Evolutionary conservation across 2,888 invertebrate species (phyloP).

Genomic region (Phalera bucephala): DNA sequence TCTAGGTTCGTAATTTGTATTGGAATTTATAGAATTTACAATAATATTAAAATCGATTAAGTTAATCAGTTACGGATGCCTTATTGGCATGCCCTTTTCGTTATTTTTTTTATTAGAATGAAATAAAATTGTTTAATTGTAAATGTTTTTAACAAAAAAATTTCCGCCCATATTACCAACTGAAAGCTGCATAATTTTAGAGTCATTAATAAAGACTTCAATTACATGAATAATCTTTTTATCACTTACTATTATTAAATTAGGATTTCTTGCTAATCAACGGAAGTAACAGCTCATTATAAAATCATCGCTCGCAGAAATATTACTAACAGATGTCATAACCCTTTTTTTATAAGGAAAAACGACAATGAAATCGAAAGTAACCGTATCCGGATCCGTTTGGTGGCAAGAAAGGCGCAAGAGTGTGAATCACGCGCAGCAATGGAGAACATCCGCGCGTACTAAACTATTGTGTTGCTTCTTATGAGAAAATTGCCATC

Average conservation of each 20-base stretch:
- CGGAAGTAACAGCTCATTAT: too few relatives aligned
- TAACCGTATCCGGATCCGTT: conserved; percentile 2
- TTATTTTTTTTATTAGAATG: too few relatives aligned
- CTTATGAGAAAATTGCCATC: background rate
- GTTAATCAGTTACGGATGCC: background rate
- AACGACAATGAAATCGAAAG: conserved; percentile 4
- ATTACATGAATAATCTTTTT: too few relatives aligned
- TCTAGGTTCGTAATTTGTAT: conserved; percentile 4
- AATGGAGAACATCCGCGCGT: background rate
- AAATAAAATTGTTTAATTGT: too few relatives aligned
- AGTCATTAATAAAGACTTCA: too few relatives aligned
- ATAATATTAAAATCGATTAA: conserved; percentile 14
- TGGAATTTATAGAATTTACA: conserved; percentile 11
- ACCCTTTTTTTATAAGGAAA: conserved; percentile 1
- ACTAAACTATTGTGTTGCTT: conserved; percentile 1
- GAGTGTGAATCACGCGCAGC: conserved; percentile 2
- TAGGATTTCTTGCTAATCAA: too few relatives aligned
- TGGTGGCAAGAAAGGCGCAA: background rate
- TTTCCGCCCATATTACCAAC: too few relatives aligned
- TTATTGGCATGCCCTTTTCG: background rate
- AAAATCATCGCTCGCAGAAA: too few relatives aligned
- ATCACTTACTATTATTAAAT: too few relatives aligned
- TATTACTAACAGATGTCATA: background rate
- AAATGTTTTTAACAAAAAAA: too few relatives aligned
- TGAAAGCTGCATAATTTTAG: too few relatives aligned